phyloP scores from a whole-genome alignment of 1,140 invertebrate species.

The Phortica variegata region DNA sequence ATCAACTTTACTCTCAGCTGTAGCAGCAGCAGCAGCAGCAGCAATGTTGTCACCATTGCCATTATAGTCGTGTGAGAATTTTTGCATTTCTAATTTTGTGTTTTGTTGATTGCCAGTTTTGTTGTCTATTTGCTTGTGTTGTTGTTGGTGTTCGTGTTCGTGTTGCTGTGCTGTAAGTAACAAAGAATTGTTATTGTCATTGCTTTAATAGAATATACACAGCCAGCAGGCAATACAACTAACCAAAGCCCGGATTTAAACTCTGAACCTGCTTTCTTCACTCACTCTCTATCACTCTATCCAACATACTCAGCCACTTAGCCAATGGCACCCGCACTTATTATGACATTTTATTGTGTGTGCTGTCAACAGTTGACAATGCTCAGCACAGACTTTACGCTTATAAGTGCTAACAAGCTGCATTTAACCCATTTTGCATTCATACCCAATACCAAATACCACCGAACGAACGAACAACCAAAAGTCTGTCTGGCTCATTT shows the following conservation, averaged over 20 bases:
- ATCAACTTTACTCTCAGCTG: conserved; percentile 6
- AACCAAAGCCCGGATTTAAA: background rate
- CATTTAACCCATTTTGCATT: conserved; percentile 40
- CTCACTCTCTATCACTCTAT: no score
- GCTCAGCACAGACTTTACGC: conserved; percentile 10
- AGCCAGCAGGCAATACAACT: background rate
- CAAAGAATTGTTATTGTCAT: conserved; percentile 28
- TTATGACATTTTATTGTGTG: background rate
- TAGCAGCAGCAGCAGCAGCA: conserved; percentile 12
- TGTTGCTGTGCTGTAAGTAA: conserved; percentile 33
- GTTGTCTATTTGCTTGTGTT: conserved; percentile 32
- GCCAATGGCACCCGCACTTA: no score
- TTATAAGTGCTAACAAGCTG: conserved; percentile 35
- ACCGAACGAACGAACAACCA: no score
- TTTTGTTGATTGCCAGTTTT: conserved; percentile 31
- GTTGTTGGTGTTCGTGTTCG: conserved; percentile 23
- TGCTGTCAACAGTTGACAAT: background rate
- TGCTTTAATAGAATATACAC: conserved; percentile 28
- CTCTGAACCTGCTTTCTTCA: no score
- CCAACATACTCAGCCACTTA: no score
- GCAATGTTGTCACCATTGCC: no score
- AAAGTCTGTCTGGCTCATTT: no score
- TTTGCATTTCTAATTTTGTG: conserved; percentile 51
- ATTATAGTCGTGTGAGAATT: conserved; percentile 37
- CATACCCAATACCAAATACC: background rate